A percentile compares a stretch with the other conserved stretches of the same genome.
Evolutionary conservation across 1,140 invertebrate genomes (phyloP).

Genomic region (Tetranychus urticae): DNA sequence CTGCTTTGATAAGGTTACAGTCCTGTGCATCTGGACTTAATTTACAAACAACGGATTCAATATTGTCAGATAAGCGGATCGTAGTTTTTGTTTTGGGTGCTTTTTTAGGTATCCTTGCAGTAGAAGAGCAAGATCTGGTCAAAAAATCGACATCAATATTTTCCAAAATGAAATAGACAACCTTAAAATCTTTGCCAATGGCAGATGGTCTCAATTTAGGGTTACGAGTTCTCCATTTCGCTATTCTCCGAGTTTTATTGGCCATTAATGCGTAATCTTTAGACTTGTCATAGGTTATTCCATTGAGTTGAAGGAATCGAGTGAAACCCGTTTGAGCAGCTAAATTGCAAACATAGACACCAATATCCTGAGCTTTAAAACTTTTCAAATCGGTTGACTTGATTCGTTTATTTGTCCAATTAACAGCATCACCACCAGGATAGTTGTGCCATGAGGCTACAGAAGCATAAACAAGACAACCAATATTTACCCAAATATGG

Average conservation of each 20-base stretch:
- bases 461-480: background rate
- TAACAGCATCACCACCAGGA: slow-evolving; percentile 7
- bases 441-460: slow-evolving; percentile 6
- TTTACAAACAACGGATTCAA: background rate
- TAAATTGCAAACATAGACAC: slow-evolving; percentile 9
- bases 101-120: background rate
- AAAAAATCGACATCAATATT: background rate
- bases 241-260: background rate
- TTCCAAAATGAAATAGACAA: background rate
- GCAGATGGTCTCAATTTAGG: too few species aligned
- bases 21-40: background rate
- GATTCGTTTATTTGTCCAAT: slow-evolving; percentile 1
- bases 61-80: background rate
- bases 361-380: background rate
- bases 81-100: background rate
- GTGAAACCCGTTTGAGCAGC: slow-evolving; percentile 10
- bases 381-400: background rate
- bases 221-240: background rate
- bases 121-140: background rate
- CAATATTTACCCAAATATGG: slow-evolving; percentile 3
- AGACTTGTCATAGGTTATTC: slow-evolving; percentile 6
- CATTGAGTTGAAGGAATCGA: slow-evolving; percentile 7
- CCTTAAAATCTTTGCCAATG: background rate
- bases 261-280: background rate
- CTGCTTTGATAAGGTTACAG: background rate